Evolutionary conservation across 2,888 invertebrate genomes (phyloP), one percentile per base, ranked within the genome.

Genomic region (Diadegma fenestrale): DNA sequence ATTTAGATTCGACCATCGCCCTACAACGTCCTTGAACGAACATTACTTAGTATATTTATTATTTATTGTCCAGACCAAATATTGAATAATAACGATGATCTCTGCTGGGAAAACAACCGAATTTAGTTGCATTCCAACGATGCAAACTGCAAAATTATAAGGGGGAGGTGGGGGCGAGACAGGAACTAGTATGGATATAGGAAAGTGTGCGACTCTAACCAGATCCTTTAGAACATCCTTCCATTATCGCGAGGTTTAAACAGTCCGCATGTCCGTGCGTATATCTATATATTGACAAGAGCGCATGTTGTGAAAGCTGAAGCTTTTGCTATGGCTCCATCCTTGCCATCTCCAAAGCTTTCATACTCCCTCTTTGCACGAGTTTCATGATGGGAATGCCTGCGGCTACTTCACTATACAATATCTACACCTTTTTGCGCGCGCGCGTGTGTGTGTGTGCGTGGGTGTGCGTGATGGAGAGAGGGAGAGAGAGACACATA

Each of bases 171-270:
- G 30, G 61, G 22, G 51, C 51, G 41, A 63, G 78, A 19, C 26
- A 19, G 51, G 51, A 19, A 43, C 22, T 33, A 33, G 43, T 17
- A 63, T 8, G 10, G 64, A n/a, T 30, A 37, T 26, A 72, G 37
- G 17, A 22, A 17, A 72, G 64, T 30, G 48, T 12, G 69, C 48
- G 51, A 64, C 37, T 22, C 26, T 75, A 58, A 77, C 45, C 77
- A 68, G 58, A 77, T 72, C 77, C 66, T 84, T 77, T 69, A 54
- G 80, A 68, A 61, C 80, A 72, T 43, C 54, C 80, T 80, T 84
- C 84, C 84, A 80, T 84, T 84, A 80, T 84, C 84, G 71, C 80
- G 5, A n/a, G 48, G 71, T 72, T 84, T 51, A 64, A 71, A 22
- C 58, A 41, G 22, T 58, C 48, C 33, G 6, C 54, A 45, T 78